Base-by-base conservation (phyloP, 2,113 vertebrate species). In the Trematocara unimaculatum region DNA sequence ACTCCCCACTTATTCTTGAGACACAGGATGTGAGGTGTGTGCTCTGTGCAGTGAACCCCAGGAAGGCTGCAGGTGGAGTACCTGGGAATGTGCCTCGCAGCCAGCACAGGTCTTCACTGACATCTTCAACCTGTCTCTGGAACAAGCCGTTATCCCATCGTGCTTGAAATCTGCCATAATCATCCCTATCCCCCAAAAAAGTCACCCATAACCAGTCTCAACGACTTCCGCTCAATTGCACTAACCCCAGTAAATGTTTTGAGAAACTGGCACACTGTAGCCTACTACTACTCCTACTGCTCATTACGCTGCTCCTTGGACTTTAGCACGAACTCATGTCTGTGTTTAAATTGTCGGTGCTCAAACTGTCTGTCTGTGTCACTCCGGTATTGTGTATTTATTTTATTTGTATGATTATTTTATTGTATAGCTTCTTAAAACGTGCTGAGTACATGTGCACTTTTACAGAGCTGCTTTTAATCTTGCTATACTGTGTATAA, bases 241-340 rank as follows among this genome's bases (percentile, higher is more conserved):
- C 29, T 31, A 17, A 60, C 56, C 14, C 26, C 14, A 60, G 29
- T 1, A 33, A 6, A 29, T 6, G 29, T 33, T 33, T 60, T 33
- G 29, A 60, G 58, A 0, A 60, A 60, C 29, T 60, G 3, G 56
- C 26, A 60, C 56, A 60, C 1, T 60, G 56, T 33, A 1, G 1
- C 56, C 15, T 60, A 18, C 56, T 60, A 33, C 56, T 60, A 33
- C 0, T 15, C 15, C 0, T 0, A 33, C 29, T 18, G 58, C 29
- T 60, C 58, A 33, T 33, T 60, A 18, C 1, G 15, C 56, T 60
- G 56, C 15, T 60, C 15, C 56, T 60, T 60, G 56, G 29, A 60
- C 8, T 60, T 17, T 29, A 29, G 55, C 23, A 8, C 8, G 13
- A 58, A 58, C 55, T 58, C 55, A 29, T 29, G 55, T 58, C 55